Evolutionary conservation across 2,113 vertebrate genomes (phyloP), one percentile per base, ranked within the genome.

Genomic region (Dolichallabes microphthalmus): DNA sequence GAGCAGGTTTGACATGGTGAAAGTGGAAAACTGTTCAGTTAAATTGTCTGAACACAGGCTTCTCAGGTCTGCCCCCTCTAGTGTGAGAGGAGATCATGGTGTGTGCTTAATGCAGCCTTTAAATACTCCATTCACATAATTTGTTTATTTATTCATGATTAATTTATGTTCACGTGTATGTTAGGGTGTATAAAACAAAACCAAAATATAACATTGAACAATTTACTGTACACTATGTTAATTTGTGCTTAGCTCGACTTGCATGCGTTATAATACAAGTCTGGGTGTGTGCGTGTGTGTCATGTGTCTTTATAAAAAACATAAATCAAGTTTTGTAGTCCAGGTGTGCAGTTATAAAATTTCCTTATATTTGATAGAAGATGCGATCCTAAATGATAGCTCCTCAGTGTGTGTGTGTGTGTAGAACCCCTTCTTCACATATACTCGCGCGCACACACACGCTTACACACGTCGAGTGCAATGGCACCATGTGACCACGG

Each of bases 401-500:
- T 81, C 25, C n/a, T 63, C 17, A 15, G 78, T 80, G 35, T 63
- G 78, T 2, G 82, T 20, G 75, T 22, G 55, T 52, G 82, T 73
- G 64, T 19, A 53, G 52, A 77, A 57, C 17, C 25, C 20, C 64
- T 80, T 64, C 32, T 20, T 35, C 58, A 25, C 57, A 39, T 17
- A 61, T 57, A 27, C n/a, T 2, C n/a, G 13, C 13, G 14, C 13
- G 2, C 77, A 66, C 80, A 82, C 50, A 53, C 80, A 52, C 61
- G 27, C 17, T 17, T 86, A 82, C 30, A 2, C 35, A 58, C 22
- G 30, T 25, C 80, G 75, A 85, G 83, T 61, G 87, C 71, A 85
- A 85, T 82, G 88, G 88, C 87, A 89, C 89, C 90, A 88, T 92
- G 89, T 92, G 91, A 90, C 91, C 88, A 88, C 82, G 85, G 39